phyloP scores from a whole-genome alignment of 2,888 invertebrate species.

The Pristionchus mayeri region DNA sequence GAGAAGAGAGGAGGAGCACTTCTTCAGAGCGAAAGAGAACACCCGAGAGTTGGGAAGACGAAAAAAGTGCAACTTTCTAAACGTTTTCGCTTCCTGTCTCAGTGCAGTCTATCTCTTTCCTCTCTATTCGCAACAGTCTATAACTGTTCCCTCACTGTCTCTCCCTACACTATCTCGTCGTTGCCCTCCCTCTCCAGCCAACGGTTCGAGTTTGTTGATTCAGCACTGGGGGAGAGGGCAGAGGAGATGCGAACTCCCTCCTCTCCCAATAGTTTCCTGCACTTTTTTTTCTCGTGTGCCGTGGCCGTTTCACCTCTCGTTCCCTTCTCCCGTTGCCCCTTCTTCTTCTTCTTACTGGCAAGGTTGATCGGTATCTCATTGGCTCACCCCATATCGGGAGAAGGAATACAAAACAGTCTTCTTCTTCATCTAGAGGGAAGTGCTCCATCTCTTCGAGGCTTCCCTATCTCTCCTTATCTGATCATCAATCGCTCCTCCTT shows the following conservation, averaged over 20 bases:
- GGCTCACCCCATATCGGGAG: not conserved
- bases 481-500: not conserved
- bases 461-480: not conserved
- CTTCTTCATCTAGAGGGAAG: not conserved
- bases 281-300: not conserved
- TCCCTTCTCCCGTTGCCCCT: not conserved
- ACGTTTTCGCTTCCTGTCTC: not conserved
- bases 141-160: not conserved
- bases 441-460: not conserved
- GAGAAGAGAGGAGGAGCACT: not conserved
- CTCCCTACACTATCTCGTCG: not conserved
- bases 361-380: constrained; percentile 22
- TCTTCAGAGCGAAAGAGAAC: not conserved
- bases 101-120: not conserved
- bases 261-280: constrained; percentile 27
- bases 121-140: not conserved
- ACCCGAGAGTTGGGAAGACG: not conserved
- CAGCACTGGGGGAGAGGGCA: constrained; percentile 43
- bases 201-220: constrained; percentile 44
- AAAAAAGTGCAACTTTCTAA: constrained; percentile 37
- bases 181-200: not conserved
- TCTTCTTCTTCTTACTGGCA: not conserved
- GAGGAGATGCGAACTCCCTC: constrained; percentile 21
- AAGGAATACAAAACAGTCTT: not conserved
- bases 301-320: not conserved